Evolutionary conservation across 2,888 invertebrate genomes (phyloP).

Genomic region (Sphecodes monilicornis): DNA sequence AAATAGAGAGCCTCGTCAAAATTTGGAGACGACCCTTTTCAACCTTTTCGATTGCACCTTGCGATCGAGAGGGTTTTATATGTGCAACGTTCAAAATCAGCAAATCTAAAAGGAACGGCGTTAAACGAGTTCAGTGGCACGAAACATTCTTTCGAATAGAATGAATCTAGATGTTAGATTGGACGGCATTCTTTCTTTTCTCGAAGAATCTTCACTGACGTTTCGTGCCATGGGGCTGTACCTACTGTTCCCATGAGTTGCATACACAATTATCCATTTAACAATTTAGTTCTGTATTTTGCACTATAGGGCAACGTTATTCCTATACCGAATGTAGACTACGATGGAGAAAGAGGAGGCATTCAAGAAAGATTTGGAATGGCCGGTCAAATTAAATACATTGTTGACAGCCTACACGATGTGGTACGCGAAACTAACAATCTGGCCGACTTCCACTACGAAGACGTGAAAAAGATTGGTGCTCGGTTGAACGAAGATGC

Average conservation of each 20-base stretch:
- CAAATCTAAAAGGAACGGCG: background rate
- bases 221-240: background rate
- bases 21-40: background rate
- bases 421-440: rapidly evolving
- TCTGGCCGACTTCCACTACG: background rate
- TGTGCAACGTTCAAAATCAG: too few relatives aligned
- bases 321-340: background rate
- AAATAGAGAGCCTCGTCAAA: background rate
- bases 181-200: background rate
- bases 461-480: background rate
- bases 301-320: constrained; percentile 1
- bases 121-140: background rate
- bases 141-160: background rate
- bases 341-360: background rate
- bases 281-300: background rate
- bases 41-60: too few relatives aligned
- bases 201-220: background rate
- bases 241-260: background rate
- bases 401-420: rapidly evolving
- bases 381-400: background rate
- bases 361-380: background rate
- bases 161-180: background rate
- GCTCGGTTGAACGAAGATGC: background rate
- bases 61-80: background rate
- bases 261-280: background rate